Conservation (phyloP, 2,888 invertebrate species). For the Scrobipalpa atriplicella region DNA sequence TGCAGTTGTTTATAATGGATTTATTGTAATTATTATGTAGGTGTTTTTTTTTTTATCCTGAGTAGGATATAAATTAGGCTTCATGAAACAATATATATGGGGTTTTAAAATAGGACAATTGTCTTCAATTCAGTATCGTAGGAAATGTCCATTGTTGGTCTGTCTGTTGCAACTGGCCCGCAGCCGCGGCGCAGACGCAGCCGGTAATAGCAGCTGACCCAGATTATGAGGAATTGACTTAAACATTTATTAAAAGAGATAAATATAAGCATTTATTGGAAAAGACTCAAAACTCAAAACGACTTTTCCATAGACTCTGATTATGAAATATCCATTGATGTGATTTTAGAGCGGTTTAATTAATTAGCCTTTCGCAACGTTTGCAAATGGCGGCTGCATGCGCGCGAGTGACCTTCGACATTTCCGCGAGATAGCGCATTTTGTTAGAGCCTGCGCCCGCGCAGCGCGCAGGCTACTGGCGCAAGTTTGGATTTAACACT, state of each 20-base stretch:
- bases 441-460: conserved; percentile 6
- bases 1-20: no score
- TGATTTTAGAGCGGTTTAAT: not conserved
- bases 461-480: not conserved
- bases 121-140: conserved; percentile 38
- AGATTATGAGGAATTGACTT: conserved; percentile 32
- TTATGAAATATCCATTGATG: not conserved
- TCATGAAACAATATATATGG: no score
- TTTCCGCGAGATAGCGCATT: conserved; percentile 29
- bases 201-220: conserved; percentile 37
- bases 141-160: conserved; percentile 37
- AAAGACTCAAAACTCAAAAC: not conserved
- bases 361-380: conserved; percentile 20
- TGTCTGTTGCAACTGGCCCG: conserved; percentile 38
- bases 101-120: conserved; percentile 35
- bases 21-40: no score
- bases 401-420: conserved; percentile 30
- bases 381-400: conserved; percentile 26
- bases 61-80: no score
- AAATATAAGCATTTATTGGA: not conserved
- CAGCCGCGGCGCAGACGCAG: conserved; percentile 21
- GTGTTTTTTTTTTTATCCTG: no score
- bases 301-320: not conserved
- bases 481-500: not conserved
- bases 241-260: no score